Percentiles rank a stretch among this genome's conserved stretches.
Conservation (phyloP, 2,888 invertebrate genomes). For the Plagiodera versicolora region DNA sequence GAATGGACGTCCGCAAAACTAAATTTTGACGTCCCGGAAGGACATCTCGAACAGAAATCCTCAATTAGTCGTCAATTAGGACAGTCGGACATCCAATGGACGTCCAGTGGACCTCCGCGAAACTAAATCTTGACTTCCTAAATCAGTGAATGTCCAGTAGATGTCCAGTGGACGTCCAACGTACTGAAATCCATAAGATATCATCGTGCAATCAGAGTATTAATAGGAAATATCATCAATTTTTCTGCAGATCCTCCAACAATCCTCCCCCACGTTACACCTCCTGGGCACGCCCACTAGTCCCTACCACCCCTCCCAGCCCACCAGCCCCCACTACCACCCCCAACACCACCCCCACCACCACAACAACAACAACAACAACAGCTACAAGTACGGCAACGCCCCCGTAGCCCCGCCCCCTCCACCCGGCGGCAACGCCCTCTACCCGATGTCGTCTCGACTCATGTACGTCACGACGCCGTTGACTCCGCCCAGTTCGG, state of each 20-base stretch:
- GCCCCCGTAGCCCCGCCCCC: slow-evolving; percentile 50
- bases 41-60: too few species aligned
- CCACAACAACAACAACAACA: slow-evolving; percentile 56
- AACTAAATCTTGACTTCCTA: too few species aligned
- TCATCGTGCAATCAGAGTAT: too few species aligned
- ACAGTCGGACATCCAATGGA: too few species aligned
- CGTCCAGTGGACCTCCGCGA: too few species aligned
- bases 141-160: too few species aligned
- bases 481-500: slow-evolving; percentile 84
- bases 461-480: slow-evolving; percentile 83
- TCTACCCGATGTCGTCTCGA: slow-evolving; percentile 60
- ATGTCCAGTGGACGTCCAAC: too few species aligned
- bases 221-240: slow-evolving; percentile 11
- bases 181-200: too few species aligned
- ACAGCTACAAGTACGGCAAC: slow-evolving; percentile 48
- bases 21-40: too few species aligned
- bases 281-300: slow-evolving; percentile 59
- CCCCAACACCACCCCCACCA: slow-evolving; percentile 44
- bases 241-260: slow-evolving; percentile 48
- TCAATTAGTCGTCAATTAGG: too few species aligned
- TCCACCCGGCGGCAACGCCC: slow-evolving; percentile 54
- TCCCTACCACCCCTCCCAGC: slow-evolving; percentile 53
- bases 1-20: too few species aligned
- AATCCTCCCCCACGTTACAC: slow-evolving; percentile 58
- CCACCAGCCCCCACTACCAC: slow-evolving; percentile 49